A percentile compares a stretch with the other conserved stretches of the same genome.
Conservation (phyloP, 2,888 invertebrate species). For the Limenitis camilla region DNA sequence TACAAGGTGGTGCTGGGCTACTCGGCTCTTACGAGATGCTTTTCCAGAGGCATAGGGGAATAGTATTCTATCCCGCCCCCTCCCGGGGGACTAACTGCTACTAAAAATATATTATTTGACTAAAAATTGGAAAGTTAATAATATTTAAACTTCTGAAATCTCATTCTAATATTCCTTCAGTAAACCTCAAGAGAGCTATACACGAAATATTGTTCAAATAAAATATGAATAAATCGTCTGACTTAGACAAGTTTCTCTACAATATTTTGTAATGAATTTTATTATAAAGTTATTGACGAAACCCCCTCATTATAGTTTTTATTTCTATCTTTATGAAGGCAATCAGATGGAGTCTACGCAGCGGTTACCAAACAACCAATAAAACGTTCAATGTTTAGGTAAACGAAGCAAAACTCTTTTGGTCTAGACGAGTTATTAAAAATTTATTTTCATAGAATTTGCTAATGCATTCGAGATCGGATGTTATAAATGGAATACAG, state of each 20-base stretch:
- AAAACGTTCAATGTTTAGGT: conserved; percentile 51
- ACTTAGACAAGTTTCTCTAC: not conserved
- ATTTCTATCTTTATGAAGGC: conserved; percentile 55
- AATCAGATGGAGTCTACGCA: conserved; percentile 62
- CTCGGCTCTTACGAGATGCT: no score
- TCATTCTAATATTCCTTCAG: no score
- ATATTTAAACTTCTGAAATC: no score
- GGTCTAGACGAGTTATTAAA: conserved; percentile 71
- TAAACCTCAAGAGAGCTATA: no score
- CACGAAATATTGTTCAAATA: not conserved
- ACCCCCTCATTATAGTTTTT: conserved; percentile 62
- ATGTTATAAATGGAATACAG: conserved; percentile 26
- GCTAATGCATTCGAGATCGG: conserved; percentile 41
- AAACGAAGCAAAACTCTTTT: conserved; percentile 48
- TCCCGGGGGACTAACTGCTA: no score
- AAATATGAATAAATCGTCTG: not conserved
- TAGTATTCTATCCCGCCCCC: no score
- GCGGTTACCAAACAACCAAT: conserved; percentile 45
- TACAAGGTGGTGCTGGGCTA: no score
- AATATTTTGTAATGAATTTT: not conserved
- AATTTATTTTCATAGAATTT: conserved; percentile 57
- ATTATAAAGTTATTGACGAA: conserved; percentile 33
- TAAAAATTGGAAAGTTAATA: no score
- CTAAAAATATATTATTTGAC: no score
- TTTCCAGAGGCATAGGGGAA: no score